Evolutionary conservation across 2,888 invertebrate species (phyloP).

Genomic region (Rhodophaea formosa): DNA sequence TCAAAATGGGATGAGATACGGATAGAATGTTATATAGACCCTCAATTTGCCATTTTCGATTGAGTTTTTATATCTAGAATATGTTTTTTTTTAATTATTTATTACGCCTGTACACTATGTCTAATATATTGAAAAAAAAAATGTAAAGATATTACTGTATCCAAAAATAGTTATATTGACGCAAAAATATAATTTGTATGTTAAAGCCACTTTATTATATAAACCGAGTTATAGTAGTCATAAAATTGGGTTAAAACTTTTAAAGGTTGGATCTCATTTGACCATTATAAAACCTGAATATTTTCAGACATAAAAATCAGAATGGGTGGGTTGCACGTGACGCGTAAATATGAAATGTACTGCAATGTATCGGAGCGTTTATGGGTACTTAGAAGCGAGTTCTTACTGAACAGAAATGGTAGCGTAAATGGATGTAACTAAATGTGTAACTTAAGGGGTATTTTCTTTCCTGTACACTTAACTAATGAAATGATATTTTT

Average conservation of each 20-base stretch:
- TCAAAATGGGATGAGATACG: neutral
- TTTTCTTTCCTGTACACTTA: no score
- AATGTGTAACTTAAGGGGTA: no score
- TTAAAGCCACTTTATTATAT: neutral
- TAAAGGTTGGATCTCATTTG: neutral
- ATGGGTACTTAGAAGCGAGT: no score
- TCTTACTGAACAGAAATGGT: no score
- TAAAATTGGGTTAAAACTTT: neutral
- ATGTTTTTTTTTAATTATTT: conserved; percentile 3
- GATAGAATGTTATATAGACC: neutral
- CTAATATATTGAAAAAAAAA: neutral
- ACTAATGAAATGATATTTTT: no score
- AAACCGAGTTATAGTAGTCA: neutral
- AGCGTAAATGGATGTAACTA: no score
- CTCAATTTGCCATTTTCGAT: neutral
- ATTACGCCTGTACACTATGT: neutral
- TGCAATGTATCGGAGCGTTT: no score
- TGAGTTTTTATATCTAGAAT: neutral
- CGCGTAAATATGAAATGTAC: no score
- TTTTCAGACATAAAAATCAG: neutral
- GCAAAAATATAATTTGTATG: neutral
- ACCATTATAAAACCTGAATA: neutral
- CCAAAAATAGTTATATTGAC: neutral
- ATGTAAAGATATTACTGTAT: neutral
- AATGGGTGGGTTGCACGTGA: no score